phyloP scores from a whole-genome alignment of 2,888 invertebrate species.

The Strigamia crassipes region DNA sequence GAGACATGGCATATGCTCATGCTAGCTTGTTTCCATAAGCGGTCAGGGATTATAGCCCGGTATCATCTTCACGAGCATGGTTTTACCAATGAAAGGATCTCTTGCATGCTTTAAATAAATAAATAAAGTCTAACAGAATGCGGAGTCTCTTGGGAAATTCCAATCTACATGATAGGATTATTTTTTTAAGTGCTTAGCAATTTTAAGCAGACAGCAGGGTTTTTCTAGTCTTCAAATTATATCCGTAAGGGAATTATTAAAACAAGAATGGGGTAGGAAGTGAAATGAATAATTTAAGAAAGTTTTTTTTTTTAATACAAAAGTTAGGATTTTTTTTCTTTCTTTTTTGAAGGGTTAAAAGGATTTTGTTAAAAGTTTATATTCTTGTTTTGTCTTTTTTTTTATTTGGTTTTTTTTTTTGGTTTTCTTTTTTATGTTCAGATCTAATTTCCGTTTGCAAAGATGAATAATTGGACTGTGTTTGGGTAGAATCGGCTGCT shows the following conservation, averaged over 20 bases:
- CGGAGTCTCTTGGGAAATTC: not conserved
- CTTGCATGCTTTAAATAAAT: slow-evolving; percentile 32
- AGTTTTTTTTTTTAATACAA: not conserved
- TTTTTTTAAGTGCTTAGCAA: slow-evolving; percentile 33
- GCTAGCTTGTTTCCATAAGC: slow-evolving; percentile 40
- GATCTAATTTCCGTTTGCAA: not conserved
- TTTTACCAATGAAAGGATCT: slow-evolving; percentile 15
- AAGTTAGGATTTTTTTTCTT: not conserved
- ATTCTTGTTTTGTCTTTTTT: too few relatives aligned
- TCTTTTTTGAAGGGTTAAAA: not conserved
- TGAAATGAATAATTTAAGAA: not conserved
- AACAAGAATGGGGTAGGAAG: not conserved
- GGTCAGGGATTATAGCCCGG: slow-evolving; percentile 38
- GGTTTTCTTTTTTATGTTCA: too few relatives aligned
- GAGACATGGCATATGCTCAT: slow-evolving; percentile 31
- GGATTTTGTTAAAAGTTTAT: not conserved
- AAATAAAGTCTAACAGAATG: slow-evolving; percentile 8
- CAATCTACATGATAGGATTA: slow-evolving; percentile 14
- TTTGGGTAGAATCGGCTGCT: not conserved
- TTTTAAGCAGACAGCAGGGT: not conserved
- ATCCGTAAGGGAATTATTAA: slow-evolving; percentile 32
- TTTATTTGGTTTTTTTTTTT: too few relatives aligned
- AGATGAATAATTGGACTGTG: not conserved
- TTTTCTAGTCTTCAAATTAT: slow-evolving; percentile 4
- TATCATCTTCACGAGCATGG: not conserved